Conservation (phyloP, 2,797 vertebrate species). For the Bradypus variegatus region DNA sequence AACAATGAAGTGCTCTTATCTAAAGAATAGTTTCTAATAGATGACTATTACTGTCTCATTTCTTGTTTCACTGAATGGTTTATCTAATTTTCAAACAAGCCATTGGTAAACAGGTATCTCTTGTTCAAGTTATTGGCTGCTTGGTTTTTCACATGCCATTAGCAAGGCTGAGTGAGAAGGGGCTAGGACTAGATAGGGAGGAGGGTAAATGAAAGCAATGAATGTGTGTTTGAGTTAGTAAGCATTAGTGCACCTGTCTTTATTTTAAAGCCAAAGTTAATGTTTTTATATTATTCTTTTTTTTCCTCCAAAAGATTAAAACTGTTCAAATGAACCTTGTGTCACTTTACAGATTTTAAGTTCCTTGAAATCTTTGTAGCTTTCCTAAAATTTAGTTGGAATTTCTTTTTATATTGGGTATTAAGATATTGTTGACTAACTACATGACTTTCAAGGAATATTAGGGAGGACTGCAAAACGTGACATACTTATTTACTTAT, state of each 20-base stretch:
- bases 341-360: slow-evolving; percentile 6
- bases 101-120: not conserved
- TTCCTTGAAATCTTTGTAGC: not conserved
- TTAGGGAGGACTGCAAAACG: not conserved
- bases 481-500: not conserved
- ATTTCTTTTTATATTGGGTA: not conserved
- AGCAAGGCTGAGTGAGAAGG: not conserved
- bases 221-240: not conserved
- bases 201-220: not conserved
- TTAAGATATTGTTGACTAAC: not conserved
- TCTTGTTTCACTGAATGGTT: not conserved
- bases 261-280: not conserved
- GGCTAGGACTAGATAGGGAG: not conserved
- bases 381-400: not conserved
- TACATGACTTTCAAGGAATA: not conserved
- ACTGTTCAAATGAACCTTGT: not conserved
- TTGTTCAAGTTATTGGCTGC: not conserved
- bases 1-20: not conserved
- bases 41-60: not conserved
- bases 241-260: not conserved
- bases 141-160: not conserved
- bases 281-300: not conserved
- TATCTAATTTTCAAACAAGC: not conserved
- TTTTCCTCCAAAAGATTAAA: not conserved
- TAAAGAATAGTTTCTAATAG: not conserved